Base-by-base conservation (phyloP, 2,888 invertebrate genomes). In the Autographa pulchrina region DNA sequence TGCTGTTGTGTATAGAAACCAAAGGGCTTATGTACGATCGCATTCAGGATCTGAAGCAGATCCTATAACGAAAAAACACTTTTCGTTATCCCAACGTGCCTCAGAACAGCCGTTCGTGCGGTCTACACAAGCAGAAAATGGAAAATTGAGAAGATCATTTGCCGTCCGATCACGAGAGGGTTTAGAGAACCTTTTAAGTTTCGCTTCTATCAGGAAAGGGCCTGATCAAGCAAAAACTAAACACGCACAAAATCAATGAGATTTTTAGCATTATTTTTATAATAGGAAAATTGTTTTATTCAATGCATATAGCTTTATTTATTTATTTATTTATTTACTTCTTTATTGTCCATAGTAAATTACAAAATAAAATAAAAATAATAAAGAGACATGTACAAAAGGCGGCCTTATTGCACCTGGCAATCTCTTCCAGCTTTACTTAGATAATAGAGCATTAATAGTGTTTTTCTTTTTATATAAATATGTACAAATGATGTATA, bases 91-190 rank as follows among this genome's bases (percentile, higher is more conserved):
- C 52, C 89, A 89, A 62, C 90, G 90, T 75, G 83, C 91, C 25
- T 92, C 93, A 8, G 94, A 94, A 66, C 89, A 89, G 75, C 90
- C 93, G 5, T 94, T 95, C 72, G 87, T 89, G 69, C 90, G 94
- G 70, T 88, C 92, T 35, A 71, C 84, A 56, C 89, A 89, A 65
- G 86, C 89, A 31, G 95, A 93, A 68, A 91, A 87, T 81, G 95
- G 94, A 61, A 95, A 94, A 80, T 81, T 95, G 59, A 88, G 95
- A 79, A 90, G 94, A 84, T 96, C 95, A 11, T 94, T 96, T 77
- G 94, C 93, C 11, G 95, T 96, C 14, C 88, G 96, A 31, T 96
- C 96, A 62, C 90, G 95, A 31, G 96, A 96, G 83, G 95, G 96
- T 18, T 87, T 96, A 68, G 95, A 95, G 80, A 94, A 93, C 81